Evolutionary conservation across 1,140 invertebrate genomes (phyloP), one percentile per base, ranked within the genome.

Genomic region (Hycleus phaleratus): DNA sequence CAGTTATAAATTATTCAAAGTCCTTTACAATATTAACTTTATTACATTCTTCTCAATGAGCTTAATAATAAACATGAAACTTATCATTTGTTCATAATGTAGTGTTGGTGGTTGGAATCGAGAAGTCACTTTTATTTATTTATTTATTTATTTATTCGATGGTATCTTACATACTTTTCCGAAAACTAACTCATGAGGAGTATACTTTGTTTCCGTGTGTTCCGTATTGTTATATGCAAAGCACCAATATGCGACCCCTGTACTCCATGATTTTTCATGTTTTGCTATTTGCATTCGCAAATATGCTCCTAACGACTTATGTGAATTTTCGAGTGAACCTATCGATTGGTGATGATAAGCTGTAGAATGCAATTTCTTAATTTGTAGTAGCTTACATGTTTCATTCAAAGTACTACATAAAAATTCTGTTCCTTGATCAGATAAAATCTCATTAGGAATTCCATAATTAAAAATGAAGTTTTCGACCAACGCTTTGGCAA

Each of bases 321-420:
- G 65, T n/a, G 58, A 58, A 39, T 68, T 68, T 60, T 68, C 62
- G 8, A 68, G 47, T 38, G 62, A 46, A 8, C 51, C 62, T 25
- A 64, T 18, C 3, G 64, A 62, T 59, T 68, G 53, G 40, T 65
- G 63, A 48, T 70, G 61, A 49, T 67, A 69, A n/a, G 63, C 56
- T 5, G 63, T 68, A 8, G 66, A 64, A 40, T 58, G 45, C 8
- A 69, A 8, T 38, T 65, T 40, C 40, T 67, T 54, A 18, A 68
- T 64, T 49, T 52, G 38, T 43, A 68, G 53, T 53, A 61, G 11
- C 44, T 63, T 60, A 47, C 60, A 65, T 7, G 55, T 26, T 56
- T 62, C 50, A 32, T 53, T 55, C 4, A 65, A 57, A 43, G 54
- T 46, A 8, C 43, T 56, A 18, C 46, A 25, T 26, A 66, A 46